These are phyloP conservation scores for Hydropsyche tenuis DNA, from an alignment of 1,140 invertebrate genomes.

Conservation along the genomic window DNA sequence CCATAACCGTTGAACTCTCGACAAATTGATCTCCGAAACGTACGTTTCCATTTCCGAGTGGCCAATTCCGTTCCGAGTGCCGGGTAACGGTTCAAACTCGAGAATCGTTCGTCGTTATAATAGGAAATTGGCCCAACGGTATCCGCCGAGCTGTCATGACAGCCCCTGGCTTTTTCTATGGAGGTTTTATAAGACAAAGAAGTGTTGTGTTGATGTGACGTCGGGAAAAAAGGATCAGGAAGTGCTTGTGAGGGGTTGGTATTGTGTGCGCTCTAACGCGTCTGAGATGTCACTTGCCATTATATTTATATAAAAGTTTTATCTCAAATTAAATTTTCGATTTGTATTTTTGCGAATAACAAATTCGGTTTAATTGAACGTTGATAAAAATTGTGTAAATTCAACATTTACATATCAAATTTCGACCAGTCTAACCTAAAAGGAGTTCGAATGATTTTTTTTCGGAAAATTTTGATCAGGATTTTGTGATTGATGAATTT, in stretches of 20 bases:
- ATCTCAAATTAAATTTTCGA: not conserved
- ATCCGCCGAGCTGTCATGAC: not conserved
- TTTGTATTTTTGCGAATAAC: not conserved
- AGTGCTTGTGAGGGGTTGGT: too few species aligned
- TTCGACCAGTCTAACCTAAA: not conserved
- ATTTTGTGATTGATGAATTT: constrained; percentile 11
- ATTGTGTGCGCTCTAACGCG: too few species aligned
- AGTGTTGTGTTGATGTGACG: not conserved
- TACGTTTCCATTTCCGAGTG: constrained; percentile 7
- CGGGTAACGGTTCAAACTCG: constrained; percentile 4
- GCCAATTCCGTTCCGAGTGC: not conserved
- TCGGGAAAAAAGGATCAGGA: too few species aligned
- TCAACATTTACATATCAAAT: not conserved
- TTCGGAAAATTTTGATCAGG: not conserved
- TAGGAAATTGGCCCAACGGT: constrained; percentile 9
- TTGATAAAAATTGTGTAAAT: too few species aligned
- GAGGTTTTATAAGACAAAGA: too few species aligned
- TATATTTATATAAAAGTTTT: too few species aligned
- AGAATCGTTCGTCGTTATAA: not conserved
- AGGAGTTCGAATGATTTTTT: too few species aligned
- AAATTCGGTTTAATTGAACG: too few species aligned
- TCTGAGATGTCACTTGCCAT: too few species aligned
- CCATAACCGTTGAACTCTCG: not conserved
- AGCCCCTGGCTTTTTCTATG: not conserved
- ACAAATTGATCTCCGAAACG: constrained; percentile 2